Evolutionary conservation across 2,888 invertebrate genomes (phyloP).

Genomic region (Brachyptera risi): DNA sequence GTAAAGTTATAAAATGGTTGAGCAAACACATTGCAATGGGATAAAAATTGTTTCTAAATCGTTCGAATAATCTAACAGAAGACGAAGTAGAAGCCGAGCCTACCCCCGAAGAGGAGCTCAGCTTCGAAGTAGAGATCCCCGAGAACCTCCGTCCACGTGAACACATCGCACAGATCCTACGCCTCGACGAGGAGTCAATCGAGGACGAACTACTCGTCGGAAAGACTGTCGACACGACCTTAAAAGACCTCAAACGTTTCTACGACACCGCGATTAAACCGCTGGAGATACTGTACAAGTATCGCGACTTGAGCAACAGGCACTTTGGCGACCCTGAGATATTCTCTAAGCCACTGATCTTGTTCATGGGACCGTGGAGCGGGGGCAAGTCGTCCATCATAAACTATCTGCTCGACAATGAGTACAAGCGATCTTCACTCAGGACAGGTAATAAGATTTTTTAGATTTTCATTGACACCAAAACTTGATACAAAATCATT

Average conservation of each 20-base stretch:
- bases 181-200: slow-evolving; percentile 68
- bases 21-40: no score
- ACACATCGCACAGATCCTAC: slow-evolving; percentile 74
- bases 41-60: no score
- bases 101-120: slow-evolving; percentile 52
- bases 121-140: slow-evolving; percentile 65
- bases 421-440: slow-evolving; percentile 76
- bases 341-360: slow-evolving; percentile 85
- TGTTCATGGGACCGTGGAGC: slow-evolving; percentile 96
- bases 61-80: no score
- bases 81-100: slow-evolving; percentile 49
- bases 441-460: slow-evolving; percentile 79
- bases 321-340: slow-evolving; percentile 75
- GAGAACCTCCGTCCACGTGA: slow-evolving; percentile 72
- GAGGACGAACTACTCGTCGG: slow-evolving; percentile 66
- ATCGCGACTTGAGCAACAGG: slow-evolving; percentile 81
- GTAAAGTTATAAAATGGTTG: no score
- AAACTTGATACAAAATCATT: no score
- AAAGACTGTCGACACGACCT: slow-evolving; percentile 69
- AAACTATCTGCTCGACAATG: slow-evolving; percentile 85
- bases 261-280: slow-evolving; percentile 87
- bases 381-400: slow-evolving; percentile 93
- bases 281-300: slow-evolving; percentile 85
- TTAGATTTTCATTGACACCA: no score
- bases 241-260: slow-evolving; percentile 77